Conservation (phyloP, 2,113 vertebrate species). For the Isichthys henryi region DNA sequence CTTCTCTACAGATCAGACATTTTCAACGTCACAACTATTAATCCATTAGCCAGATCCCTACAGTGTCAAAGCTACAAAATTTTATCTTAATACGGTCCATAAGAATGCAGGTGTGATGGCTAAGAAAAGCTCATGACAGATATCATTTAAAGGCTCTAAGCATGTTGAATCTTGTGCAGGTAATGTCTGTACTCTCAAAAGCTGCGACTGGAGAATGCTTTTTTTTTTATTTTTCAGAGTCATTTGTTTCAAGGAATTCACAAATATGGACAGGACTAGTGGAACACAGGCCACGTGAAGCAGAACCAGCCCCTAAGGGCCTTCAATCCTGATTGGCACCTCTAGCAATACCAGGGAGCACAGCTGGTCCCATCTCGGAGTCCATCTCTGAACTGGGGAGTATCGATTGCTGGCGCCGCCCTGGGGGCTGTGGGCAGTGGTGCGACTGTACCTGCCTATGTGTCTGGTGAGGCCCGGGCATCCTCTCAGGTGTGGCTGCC, state of each 20-base stretch:
- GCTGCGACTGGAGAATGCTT: not conserved
- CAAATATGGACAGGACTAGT: not conserved
- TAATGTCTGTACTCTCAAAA: not conserved
- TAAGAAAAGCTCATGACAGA: not conserved
- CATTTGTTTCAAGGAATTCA: not conserved
- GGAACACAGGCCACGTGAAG: not conserved
- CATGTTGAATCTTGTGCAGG: not conserved
- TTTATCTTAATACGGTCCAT: not conserved
- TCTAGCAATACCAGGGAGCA: conserved; percentile 37
- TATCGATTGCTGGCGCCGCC: not conserved
- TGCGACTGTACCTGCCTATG: not conserved
- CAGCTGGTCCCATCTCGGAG: conserved; percentile 48
- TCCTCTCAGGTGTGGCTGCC: conserved; percentile 1
- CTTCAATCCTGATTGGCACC: conserved; percentile 54
- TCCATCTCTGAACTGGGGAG: not conserved
- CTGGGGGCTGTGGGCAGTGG: conserved; percentile 19
- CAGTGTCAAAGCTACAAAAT: not conserved
- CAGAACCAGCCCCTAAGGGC: not conserved
- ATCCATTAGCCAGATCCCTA: not conserved
- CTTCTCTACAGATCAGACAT: not conserved
- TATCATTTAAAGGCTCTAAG: not conserved
- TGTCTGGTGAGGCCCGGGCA: conserved; percentile 8
- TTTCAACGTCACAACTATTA: not conserved
- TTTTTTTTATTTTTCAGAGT: not conserved
- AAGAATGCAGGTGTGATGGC: not conserved